Conservation (phyloP, 2,888 invertebrate species). For the Caprella mutica region DNA sequence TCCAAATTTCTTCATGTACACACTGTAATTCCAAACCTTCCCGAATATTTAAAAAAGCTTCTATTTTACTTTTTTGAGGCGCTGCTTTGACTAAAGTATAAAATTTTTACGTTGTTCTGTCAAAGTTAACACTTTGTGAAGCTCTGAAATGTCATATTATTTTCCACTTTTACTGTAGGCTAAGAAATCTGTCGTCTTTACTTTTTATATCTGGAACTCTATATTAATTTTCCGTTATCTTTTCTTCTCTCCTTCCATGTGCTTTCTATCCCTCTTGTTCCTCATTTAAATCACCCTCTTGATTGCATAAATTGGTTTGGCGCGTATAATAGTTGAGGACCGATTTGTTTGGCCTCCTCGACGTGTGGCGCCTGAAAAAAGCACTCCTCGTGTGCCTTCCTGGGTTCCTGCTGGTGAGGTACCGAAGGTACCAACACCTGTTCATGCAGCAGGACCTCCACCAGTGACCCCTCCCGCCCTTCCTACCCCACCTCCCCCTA, state of each 20-base stretch:
- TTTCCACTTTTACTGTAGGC: slow-evolving; percentile 3
- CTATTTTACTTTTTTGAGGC: too few species aligned
- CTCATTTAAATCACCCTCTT: too few species aligned
- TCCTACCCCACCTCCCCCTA: slow-evolving; percentile 32
- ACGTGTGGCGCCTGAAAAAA: slow-evolving; percentile 23
- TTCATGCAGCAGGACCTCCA: slow-evolving; percentile 20
- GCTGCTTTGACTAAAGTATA: too few species aligned
- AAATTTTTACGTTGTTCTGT: too few species aligned
- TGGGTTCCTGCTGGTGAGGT: slow-evolving; percentile 31
- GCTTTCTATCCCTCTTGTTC: background rate
- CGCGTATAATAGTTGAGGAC: too few species aligned
- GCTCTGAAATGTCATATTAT: too few species aligned
- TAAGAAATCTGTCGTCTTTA: background rate
- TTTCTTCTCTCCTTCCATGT: background rate
- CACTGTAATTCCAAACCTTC: too few species aligned
- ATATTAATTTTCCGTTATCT: background rate
- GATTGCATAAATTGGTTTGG: too few species aligned
- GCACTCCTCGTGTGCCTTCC: slow-evolving; percentile 22
- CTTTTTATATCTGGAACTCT: background rate
- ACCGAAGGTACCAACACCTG: slow-evolving; percentile 19
- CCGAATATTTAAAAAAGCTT: too few species aligned
- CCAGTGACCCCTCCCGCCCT: slow-evolving; percentile 27
- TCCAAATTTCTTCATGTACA: too few species aligned
- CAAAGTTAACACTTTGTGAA: too few species aligned
- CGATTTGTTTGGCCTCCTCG: slow-evolving; percentile 32